These are phyloP conservation scores for Engystomops pustulosus DNA, from an alignment of 2,113 vertebrate genomes.

Conservation along the genomic window DNA sequence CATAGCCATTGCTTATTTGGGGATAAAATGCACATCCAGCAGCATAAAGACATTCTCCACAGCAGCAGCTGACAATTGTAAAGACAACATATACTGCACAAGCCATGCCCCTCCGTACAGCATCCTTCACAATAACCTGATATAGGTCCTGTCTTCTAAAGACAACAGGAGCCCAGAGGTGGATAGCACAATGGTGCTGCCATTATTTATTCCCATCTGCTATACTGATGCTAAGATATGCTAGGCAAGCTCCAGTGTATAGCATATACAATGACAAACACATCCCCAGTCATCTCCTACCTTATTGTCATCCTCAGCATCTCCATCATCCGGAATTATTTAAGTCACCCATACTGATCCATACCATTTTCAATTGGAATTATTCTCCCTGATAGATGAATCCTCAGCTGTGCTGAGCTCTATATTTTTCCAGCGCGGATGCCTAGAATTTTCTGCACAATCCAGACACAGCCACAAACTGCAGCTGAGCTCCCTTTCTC, in stretches of 20 bases:
- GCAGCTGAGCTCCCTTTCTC: constrained; percentile 82
- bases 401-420: constrained; percentile 68
- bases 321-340: constrained; percentile 63
- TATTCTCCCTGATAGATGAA: constrained; percentile 64
- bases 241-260: constrained; percentile 10
- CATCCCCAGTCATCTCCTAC: constrained; percentile 67
- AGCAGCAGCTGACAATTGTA: constrained; percentile 9
- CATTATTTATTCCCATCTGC: not conserved
- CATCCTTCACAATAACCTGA: constrained; percentile 20
- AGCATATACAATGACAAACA: constrained; percentile 49
- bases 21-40: not conserved
- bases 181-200: constrained; percentile 8
- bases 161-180: not conserved
- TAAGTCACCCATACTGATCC: constrained; percentile 81
- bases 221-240: not conserved
- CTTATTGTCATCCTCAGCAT: constrained; percentile 76
- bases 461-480: constrained; percentile 72
- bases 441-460: constrained; percentile 74
- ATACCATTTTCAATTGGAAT: constrained; percentile 69
- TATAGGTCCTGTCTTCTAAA: not conserved
- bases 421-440: constrained; percentile 65
- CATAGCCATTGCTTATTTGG: not conserved
- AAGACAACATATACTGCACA: not conserved
- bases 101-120: not conserved
- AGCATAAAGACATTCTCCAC: not conserved